Conservation (phyloP, 2,888 invertebrate species). For the Andricus quercusramuli region DNA sequence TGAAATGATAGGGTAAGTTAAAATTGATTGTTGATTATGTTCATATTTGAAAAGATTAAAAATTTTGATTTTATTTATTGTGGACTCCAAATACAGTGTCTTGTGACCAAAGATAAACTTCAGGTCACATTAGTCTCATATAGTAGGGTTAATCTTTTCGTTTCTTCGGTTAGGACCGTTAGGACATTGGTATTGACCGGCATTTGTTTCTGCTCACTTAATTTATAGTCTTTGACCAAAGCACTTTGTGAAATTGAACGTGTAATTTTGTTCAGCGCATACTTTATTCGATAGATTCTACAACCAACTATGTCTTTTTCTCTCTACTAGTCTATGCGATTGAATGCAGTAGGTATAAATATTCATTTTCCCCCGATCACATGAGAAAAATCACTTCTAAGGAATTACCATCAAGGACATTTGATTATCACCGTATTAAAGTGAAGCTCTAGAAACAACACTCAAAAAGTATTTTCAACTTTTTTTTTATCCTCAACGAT, state of each 20-base stretch:
- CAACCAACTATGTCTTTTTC: neutral
- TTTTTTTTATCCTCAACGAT: neutral
- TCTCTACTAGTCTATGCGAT: neutral
- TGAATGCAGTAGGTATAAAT: slow-evolving; percentile 8
- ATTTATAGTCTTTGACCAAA: slow-evolving; percentile 17
- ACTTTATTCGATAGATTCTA: slow-evolving; percentile 8
- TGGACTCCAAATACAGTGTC: neutral
- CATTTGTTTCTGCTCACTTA: slow-evolving; percentile 1
- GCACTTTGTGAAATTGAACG: slow-evolving; percentile 23
- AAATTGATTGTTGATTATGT: too few species aligned
- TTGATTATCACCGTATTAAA: neutral
- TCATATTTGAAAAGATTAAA: neutral
- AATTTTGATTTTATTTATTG: neutral
- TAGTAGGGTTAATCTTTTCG: neutral
- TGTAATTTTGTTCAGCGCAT: neutral
- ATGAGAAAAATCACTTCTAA: neutral
- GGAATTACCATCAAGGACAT: neutral
- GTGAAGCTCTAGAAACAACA: neutral
- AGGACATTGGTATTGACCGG: neutral
- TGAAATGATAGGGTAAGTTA: too few species aligned
- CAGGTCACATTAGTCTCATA: neutral
- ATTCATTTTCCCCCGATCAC: neutral
- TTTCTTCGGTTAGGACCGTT: neutral
- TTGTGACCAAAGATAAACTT: neutral
- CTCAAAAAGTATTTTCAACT: neutral